Base-by-base conservation (phyloP, 2,113 vertebrate genomes). In the Cyphomyrus discorhynchus region DNA sequence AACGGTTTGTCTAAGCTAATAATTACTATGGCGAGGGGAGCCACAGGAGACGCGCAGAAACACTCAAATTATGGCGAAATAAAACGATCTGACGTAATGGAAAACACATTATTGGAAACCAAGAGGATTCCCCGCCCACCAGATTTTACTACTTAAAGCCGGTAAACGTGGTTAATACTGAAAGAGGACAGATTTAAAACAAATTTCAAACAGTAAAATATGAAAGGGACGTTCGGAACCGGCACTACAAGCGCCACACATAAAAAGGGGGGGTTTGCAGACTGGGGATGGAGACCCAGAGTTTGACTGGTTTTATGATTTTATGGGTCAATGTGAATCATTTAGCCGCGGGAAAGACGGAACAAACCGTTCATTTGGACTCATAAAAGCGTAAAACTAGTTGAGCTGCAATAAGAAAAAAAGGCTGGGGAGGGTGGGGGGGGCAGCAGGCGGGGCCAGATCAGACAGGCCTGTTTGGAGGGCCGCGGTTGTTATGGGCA, bases 171-270 rank as follows among this genome's bases (percentile, higher is more conserved):
- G 90, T 90, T 80, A 87, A 62, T 47, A 88, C 62, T 74, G 83
- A 82, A 90, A 86, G 52, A 88, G 56, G 90, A 39, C 56, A 87
- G 88, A 49, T 66, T 46, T 74, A 89, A 86, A 92, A 89, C 62
- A 87, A 89, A 90, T 82, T 88, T 87, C 62, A 13, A 93, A 91
- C 89, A 49, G 83, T 88, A 91, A 62, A 87, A 88, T 24, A 92
- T 90, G 42, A 90, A 86, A 91, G 49, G 15, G 86, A 86, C 3
- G 77, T 74, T 90, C 83, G 86, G 89, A 91, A 90, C 88, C 89
- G 89, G 90, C 91, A 92, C 82, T 52, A 66, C 47, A 91, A 88
- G 66, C 31, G 39, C 86, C 89, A 74, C 66, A 88, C 27, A 89
- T 53, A 90, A 92, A 91, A 90, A 88, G 39, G 31, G 58, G 17